These are phyloP conservation scores for Furcifer pardalis DNA, from an alignment of 2,797 vertebrate species.

Conservation along the genomic window DNA sequence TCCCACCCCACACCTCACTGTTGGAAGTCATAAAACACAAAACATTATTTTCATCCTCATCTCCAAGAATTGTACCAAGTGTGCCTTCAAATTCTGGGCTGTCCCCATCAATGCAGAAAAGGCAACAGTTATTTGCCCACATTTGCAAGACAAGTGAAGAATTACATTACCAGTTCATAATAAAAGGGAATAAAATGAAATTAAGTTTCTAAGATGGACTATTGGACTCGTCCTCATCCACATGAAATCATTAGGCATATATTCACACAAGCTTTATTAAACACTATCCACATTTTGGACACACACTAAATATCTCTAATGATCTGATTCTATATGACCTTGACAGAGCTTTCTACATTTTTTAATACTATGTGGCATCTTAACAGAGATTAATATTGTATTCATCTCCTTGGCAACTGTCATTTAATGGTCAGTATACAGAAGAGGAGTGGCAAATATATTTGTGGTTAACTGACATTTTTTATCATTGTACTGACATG, in stretches of 20 bases:
- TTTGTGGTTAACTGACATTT: neutral
- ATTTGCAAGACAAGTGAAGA: too few relatives aligned
- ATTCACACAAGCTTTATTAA: too few relatives aligned
- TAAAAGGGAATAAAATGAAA: too few relatives aligned
- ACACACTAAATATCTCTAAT: neutral
- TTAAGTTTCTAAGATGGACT: neutral
- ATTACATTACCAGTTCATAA: too few relatives aligned
- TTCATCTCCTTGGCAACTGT: neutral
- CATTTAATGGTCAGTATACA: neutral
- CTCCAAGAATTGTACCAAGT: too few relatives aligned
- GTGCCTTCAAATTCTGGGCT: too few relatives aligned
- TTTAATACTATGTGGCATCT: neutral
- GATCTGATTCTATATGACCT: neutral
- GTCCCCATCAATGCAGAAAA: too few relatives aligned
- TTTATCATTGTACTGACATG: neutral
- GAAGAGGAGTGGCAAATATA: neutral
- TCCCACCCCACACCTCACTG: too few relatives aligned
- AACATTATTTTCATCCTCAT: too few relatives aligned
- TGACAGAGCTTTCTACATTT: neutral
- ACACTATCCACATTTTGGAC: neutral
- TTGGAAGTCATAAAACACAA: too few relatives aligned
- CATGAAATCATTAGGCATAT: too few relatives aligned
- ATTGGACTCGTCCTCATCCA: neutral
- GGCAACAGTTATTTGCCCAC: too few relatives aligned
- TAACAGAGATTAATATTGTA: neutral